Evolutionary conservation across 2,888 invertebrate genomes (phyloP).

Genomic region (Mythimna albipuncta): DNA sequence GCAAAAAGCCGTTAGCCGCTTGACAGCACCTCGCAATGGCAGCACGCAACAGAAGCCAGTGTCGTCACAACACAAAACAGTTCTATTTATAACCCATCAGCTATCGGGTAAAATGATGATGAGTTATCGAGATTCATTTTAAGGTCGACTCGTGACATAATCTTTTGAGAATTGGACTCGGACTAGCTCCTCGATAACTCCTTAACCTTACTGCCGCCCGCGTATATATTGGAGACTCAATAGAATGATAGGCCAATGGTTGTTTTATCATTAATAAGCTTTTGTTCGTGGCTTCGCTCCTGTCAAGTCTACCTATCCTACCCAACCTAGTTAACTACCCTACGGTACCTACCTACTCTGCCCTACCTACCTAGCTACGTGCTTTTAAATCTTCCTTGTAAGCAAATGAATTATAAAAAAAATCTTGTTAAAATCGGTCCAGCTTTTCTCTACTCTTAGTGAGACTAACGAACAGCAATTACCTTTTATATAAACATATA

Average conservation of each 20-base stretch:
- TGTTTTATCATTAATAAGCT: neutral
- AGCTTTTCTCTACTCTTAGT: no score
- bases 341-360: no score
- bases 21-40: neutral
- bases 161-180: neutral
- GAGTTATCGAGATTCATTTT: neutral
- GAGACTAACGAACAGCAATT: no score
- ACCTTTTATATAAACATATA: no score
- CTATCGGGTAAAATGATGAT: neutral
- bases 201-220: neutral
- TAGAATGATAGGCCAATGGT: neutral
- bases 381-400: no score
- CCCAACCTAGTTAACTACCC: no score
- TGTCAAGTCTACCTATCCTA: no score
- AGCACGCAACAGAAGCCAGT: neutral
- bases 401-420: no score
- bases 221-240: neutral
- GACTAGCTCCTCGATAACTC: neutral
- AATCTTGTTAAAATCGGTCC: no score
- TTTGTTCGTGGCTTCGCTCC: no score
- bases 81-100: constrained; percentile 14
- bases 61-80: neutral
- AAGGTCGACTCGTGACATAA: no score
- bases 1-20: neutral
- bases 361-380: no score